Evolutionary conservation across 2,888 invertebrate species (phyloP), one percentile per base, ranked within the genome.

Genomic region (Cryptops parisi): DNA sequence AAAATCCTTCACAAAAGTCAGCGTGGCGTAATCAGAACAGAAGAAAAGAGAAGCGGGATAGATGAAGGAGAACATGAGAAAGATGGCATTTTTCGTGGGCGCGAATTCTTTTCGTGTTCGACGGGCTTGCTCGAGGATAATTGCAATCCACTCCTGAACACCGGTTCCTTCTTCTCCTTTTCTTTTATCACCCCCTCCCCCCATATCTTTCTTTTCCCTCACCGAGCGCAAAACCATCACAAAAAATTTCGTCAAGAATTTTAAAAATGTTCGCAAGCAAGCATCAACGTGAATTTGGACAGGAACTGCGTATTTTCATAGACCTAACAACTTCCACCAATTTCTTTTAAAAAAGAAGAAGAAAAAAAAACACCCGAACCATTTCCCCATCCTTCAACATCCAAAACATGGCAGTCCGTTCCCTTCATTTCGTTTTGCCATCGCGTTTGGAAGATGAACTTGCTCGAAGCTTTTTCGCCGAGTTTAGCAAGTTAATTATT

Each of bases 401-500:
- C n/a, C n/a, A n/a, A n/a, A n/a, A n/a, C n/a, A n/a, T n/a, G n/a
- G 9, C n/a, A 33, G 9, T 12, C 38, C 38, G 38, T 33, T 12
- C n/a, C n/a, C n/a, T 33, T 33, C 38, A n/a, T 33, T 33, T 33
- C 38, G 38, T 33, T 33, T 33, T 33, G 38, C 9, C 9, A 9
- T 15, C 9, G 38, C 38, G 38, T 33, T 15, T 9, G 38, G n/a
- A 12, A n/a, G 5, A 41, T 21, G 12, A 23, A 46, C 22, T 46
- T 19, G 46, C 46, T 46, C 24, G 46, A 17, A 19, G 21, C 46
- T 46, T 46, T n/a, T 19, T 23, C 46, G 6, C 46, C 24, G 22
- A 46, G 22, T 46, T 46, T 46, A 46, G 46, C 46, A 46, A 46
- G 46, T 46, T 46, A 46, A 46, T 46, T 46, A 46, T 46, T 46